Base-by-base conservation (phyloP, 2,113 vertebrate species). In the Oreocharis arfaki region DNA sequence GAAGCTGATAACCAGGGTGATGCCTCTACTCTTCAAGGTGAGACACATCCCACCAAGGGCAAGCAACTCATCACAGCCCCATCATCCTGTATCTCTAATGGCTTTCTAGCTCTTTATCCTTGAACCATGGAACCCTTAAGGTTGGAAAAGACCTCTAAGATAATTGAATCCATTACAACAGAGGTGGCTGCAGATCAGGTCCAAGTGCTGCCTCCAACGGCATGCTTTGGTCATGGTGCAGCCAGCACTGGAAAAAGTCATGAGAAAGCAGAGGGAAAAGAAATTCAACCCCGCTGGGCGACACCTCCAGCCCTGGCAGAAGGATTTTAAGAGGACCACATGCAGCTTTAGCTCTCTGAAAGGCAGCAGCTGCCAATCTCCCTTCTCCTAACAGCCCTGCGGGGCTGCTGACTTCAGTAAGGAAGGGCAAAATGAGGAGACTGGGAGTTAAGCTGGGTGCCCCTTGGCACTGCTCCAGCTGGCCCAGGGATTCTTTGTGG, bases 171-270 rank as follows among this genome's bases (percentile, higher is more conserved):
- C 11, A 24, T 63, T 63, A 33, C 64, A 87, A 22, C 10, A 63
- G 53, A 39, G 17, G 21, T 28, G 60, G 21, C 64, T 86, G 46
- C 59, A 77, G n/a, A 76, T 47, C 16, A 61, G 37, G 8, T 19
- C 44, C 57, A 63, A 59, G 65, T 0, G 1, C 46, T 41, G 42
- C 57, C 33, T 80, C 14, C 3, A 6, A 33, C 2, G 0, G 9
- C 4, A 0, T 12, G 32, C 23, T 44, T 52, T 22, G 1, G 13
- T 39, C 19, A 1, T 3, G 2, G 52, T 23, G 39, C 85, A 44
- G 21, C 24, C 9, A 10, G 35, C 23, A 26, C 39, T 9, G 5
- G 49, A 49, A 15, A 4, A 59, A 83, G 30, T 21, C 17, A 39
- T 11, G 18, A 8, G 27, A 74, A 83, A 89, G 13, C 9, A 56